Evolutionary conservation across 2,888 invertebrate species (phyloP), one percentile per base, ranked within the genome.

Genomic region (Erannis defoliaria): DNA sequence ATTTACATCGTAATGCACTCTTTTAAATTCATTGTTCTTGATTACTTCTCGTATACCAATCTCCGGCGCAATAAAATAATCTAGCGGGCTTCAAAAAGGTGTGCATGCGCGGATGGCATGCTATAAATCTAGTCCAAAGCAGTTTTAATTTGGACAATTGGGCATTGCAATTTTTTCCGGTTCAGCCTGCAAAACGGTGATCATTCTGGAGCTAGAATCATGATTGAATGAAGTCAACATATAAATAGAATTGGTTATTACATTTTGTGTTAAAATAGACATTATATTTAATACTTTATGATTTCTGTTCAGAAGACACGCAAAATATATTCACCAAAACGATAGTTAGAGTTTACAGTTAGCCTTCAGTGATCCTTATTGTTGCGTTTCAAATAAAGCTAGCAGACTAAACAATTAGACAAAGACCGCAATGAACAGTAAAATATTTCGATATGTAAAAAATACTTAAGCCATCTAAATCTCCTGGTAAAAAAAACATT

Each of bases 141-240:
- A 46, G 58, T 46, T 51, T 43, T 26, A 45, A 58, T 58, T 45
- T 58, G 21, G 23, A 18, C 56, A 40, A 48, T 48, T 56, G 21
- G 40, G 19, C 40, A 8, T 9, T 38, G 40, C 55, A 37, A 55
- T 55, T 55, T 18, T 55, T 29, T 48, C 56, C 56, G 48, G 21
- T 42, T 42, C 14, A 9, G 4, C n/a, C 48, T 19, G 21, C 46
- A 38, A 19, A 45, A 14, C 10, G 10, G 37, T 6, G 23, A 23
- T 42, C 5, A 31, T 31, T 45, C 23, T 45, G 16, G 38, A 21
- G 23, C 16, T 38, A 26, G 10, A 46, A 31, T n/a, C 12, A n/a
- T 19, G 31, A 31, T 46, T 46, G 1, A 18, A 18, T 46, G 18
- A 31, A 18, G 31, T 31, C 10, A 10, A 31, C 29, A 31, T 8